A percentile compares a stretch with the other conserved stretches of the same genome.
Evolutionary conservation across 2,888 invertebrate species (phyloP).

Genomic region (Lasioglossum villosulum): DNA sequence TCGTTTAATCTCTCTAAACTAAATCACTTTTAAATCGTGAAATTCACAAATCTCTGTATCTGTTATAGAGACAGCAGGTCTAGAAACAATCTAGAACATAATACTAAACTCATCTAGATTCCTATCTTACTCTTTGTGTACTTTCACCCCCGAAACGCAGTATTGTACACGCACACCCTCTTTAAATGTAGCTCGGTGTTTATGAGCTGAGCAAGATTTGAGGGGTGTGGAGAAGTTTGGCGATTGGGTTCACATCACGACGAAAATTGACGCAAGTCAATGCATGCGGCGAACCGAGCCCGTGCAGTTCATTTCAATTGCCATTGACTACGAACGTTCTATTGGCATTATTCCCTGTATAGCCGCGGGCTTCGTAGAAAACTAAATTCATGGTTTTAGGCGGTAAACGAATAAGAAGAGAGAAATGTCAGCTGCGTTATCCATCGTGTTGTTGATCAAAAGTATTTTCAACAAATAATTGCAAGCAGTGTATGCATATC

Average conservation of each 20-base stretch:
- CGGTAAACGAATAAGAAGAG: slow-evolving; percentile 48
- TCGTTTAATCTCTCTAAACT: too few species aligned
- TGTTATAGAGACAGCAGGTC: too few species aligned
- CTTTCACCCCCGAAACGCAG: neutral
- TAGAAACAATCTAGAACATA: too few species aligned
- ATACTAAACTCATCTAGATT: too few species aligned
- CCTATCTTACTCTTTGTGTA: neutral
- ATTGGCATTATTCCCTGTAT: slow-evolving; percentile 73
- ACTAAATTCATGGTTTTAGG: slow-evolving; percentile 55
- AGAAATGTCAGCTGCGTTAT: slow-evolving; percentile 10
- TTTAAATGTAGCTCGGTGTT: neutral
- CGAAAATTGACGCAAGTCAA: slow-evolving; percentile 72
- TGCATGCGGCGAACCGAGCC: slow-evolving; percentile 79
- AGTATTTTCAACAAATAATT: neutral
- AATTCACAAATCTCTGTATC: too few species aligned
- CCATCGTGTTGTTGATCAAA: neutral
- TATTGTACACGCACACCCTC: neutral
- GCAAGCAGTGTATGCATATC: neutral
- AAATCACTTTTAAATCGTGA: too few species aligned
- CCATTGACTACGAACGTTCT: slow-evolving; percentile 76
- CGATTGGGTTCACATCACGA: slow-evolving; percentile 57
- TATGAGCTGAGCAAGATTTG: slow-evolving; percentile 8
- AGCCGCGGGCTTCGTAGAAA: slow-evolving; percentile 72
- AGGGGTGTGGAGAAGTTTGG: slow-evolving; percentile 17
- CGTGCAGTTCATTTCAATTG: slow-evolving; percentile 81